Base-by-base conservation (phyloP, 2,888 invertebrate species). In the Metellina segmentata region DNA sequence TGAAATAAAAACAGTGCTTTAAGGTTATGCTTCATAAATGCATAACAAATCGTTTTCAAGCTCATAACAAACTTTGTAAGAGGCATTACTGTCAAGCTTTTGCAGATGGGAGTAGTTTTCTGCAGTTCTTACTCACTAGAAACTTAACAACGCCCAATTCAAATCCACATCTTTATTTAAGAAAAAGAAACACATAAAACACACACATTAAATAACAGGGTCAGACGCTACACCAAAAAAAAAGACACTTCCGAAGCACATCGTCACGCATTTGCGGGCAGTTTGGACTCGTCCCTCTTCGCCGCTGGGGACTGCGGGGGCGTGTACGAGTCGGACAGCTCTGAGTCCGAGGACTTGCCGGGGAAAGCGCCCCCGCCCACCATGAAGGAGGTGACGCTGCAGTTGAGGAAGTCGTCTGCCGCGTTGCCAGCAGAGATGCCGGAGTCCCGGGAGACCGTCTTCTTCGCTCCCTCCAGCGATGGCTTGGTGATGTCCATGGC, bases 361-460 rank as follows among this genome's bases (percentile, higher is more conserved):
- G 86, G 49, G 11, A 86, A 49, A 0, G 19, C 8, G 13, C 87
- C 85, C 6, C 89, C 85, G 2, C 92, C 89, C 5, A 89, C 72
- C 6, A 71, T 70, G 81, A 92, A 92, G 8, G 92, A 90, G 48
- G 92, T 87, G 13, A 69, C 11, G n/a, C 92, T 92, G 70, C 92
- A 92, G 34, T 92, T 92, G 52, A 92, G 85, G 48, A 92, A 85
- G 20, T 92, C 90, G n/a, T 87, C 90, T 11, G 78, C 7, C 2
- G 61, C 34, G 11, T 13, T 19, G 7, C 70, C 61, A 6, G 90
- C 48, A 0, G 91, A 91, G 11, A 91, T 91, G n/a, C 91, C 91
- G 9, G 90, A 90, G 69, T 92, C 92, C 9, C 72, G 71, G 6
- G 83, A 49, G 0, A 49, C 49, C 1, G 53, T 83, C 13, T 20